These are phyloP conservation scores for Zaprionus taronus DNA, from an alignment of 1,140 invertebrate species.

Conservation along the genomic window DNA sequence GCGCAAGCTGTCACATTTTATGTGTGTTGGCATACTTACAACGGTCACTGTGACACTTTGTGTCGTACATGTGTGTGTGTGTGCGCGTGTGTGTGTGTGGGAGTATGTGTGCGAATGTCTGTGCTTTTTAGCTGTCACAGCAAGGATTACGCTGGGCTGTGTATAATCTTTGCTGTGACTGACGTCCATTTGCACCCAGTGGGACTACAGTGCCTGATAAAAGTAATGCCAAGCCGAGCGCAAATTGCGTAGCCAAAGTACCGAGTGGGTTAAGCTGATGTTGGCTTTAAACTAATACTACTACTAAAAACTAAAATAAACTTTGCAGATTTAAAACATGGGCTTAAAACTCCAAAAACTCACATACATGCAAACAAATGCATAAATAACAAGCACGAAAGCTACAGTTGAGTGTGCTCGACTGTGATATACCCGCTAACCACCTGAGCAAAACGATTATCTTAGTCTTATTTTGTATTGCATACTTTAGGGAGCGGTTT, in stretches of 20 bases:
- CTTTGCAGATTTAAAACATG: background rate
- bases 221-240: background rate
- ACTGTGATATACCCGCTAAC: too few relatives aligned
- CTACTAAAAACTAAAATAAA: background rate
- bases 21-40: conserved; percentile 32
- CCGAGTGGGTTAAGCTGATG: background rate
- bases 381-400: background rate
- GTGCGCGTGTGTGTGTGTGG: background rate
- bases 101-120: background rate
- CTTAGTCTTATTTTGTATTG: too few relatives aligned
- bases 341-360: background rate
- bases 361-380: background rate
- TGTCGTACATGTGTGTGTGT: background rate
- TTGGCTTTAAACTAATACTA: background rate
- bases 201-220: background rate
- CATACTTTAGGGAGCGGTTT: too few relatives aligned
- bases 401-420: too few relatives aligned
- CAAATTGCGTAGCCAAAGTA: background rate
- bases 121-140: conserved; percentile 23
- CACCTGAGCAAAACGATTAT: too few relatives aligned
- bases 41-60: conserved; percentile 27
- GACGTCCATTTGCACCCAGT: background rate
- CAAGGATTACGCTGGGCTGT: conserved; percentile 15
- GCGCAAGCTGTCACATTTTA: conserved; percentile 37
- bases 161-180: background rate